Evolutionary conservation across 2,797 vertebrate genomes (phyloP).

Genomic region (Natrix natrix): DNA sequence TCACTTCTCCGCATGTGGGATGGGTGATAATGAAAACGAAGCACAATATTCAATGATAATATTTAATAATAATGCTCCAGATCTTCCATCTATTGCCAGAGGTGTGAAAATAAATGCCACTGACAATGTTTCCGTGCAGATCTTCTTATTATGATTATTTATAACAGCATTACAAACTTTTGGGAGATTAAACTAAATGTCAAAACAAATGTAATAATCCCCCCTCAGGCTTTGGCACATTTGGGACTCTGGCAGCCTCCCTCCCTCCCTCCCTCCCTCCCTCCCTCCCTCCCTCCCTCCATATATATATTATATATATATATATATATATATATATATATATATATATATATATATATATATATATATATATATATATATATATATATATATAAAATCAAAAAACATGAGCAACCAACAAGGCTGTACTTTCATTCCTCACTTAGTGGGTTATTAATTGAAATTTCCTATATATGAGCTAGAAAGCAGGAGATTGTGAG

Average conservation of each 20-base stretch:
- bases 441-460: constrained; percentile 68
- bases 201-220: constrained; percentile 64
- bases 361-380: too few species aligned
- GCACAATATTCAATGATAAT: constrained; percentile 18
- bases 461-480: constrained; percentile 19
- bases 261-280: constrained; percentile 71
- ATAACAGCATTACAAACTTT: constrained; percentile 66
- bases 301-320: too few species aligned
- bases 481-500: not conserved
- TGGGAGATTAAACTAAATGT: constrained; percentile 68
- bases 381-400: constrained; percentile 69
- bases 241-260: constrained; percentile 70
- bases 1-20: not conserved
- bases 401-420: constrained; percentile 67
- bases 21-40: not conserved
- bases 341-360: too few species aligned
- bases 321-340: too few species aligned
- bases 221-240: constrained; percentile 64
- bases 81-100: constrained; percentile 54
- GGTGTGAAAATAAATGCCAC: constrained; percentile 68
- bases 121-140: constrained; percentile 61
- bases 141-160: constrained; percentile 71
- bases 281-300: too few species aligned
- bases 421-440: constrained; percentile 69
- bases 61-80: not conserved